Evolutionary conservation across 1,140 invertebrate genomes (phyloP).

Genomic region (Leptopilina clavipes): DNA sequence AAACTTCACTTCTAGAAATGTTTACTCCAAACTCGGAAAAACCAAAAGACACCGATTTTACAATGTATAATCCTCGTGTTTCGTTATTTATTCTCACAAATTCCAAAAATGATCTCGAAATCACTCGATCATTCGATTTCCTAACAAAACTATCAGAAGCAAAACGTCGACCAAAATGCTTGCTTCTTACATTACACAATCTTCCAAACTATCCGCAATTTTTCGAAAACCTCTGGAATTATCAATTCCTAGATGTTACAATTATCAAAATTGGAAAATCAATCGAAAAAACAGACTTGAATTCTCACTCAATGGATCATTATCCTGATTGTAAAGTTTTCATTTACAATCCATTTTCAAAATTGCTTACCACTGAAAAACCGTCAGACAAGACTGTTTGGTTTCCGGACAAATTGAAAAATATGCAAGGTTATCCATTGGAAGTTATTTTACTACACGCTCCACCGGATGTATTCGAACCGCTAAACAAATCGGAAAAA

Average conservation of each 20-base stretch:
- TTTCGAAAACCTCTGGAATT: not conserved
- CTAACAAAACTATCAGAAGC: not conserved
- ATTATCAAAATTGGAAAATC: no score
- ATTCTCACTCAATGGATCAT: no score
- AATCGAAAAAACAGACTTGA: no score
- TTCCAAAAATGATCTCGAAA: not conserved
- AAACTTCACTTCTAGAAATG: no score
- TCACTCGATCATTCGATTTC: not conserved
- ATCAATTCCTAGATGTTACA: not conserved
- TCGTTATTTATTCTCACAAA: not conserved
- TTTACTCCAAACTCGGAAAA: no score
- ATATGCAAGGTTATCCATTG: not conserved
- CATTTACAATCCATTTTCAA: not conserved
- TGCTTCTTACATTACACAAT: not conserved
- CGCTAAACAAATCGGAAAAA: not conserved
- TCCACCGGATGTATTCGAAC: not conserved
- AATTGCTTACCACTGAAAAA: not conserved
- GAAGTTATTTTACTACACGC: not conserved
- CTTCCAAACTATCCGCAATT: not conserved
- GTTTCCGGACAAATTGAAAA: not conserved
- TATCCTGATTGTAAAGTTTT: not conserved
- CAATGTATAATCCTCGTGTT: not conserved
- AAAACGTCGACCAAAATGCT: not conserved
- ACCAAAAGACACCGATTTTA: no score
- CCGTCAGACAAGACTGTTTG: not conserved